phyloP scores from a whole-genome alignment of 2,113 vertebrate genomes.

The Macaca nemestrina region DNA sequence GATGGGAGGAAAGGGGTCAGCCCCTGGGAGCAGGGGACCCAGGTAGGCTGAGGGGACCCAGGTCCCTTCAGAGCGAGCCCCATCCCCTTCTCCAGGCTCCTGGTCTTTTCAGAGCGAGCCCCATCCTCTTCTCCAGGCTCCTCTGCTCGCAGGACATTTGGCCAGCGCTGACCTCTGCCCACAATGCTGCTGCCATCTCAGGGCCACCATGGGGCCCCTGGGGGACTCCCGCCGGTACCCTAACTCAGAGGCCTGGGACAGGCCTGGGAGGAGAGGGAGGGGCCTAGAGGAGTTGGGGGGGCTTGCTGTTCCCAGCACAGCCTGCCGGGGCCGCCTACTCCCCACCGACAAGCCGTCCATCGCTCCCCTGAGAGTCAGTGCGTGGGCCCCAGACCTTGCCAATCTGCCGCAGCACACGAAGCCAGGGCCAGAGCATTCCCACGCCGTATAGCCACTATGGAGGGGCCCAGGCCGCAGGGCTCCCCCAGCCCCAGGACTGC shows the following conservation, averaged over 20 bases:
- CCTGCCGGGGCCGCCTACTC: accelerated
- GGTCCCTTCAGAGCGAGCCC: neutral
- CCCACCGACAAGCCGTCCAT: neutral
- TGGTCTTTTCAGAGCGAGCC: neutral
- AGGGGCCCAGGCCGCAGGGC: accelerated
- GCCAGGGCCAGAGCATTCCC: neutral
- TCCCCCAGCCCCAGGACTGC: neutral
- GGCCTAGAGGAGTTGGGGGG: neutral
- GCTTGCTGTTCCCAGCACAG: neutral
- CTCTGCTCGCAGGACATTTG: accelerated
- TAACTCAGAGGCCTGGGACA: neutral
- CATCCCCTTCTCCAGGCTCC: no score
- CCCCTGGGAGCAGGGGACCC: neutral
- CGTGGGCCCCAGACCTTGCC: neutral
- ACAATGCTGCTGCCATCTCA: accelerated
- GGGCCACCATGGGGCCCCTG: neutral
- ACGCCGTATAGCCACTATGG: accelerated
- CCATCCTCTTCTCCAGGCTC: no score
- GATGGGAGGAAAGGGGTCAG: no score
- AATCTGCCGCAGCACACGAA: accelerated
- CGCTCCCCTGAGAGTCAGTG: neutral
- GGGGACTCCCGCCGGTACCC: neutral
- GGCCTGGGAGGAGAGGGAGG: neutral
- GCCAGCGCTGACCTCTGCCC: neutral
- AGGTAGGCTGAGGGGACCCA: no score